phyloP scores from a whole-genome alignment of 53 echinoderm and acorn worm genomes.

The Pentamera pediparva region DNA sequence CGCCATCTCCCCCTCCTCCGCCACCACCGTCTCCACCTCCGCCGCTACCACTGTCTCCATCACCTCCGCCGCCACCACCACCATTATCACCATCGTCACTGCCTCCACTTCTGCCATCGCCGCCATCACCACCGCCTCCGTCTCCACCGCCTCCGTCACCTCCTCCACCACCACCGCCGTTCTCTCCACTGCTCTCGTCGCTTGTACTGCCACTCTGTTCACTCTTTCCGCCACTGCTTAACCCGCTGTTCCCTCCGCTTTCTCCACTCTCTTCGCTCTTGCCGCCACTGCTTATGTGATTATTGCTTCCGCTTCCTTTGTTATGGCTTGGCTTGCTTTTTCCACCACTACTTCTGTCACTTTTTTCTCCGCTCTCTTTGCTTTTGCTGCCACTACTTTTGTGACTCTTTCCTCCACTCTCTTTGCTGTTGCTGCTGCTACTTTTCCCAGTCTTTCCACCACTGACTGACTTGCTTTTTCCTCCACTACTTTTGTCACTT shows the following conservation, averaged over 20 bases:
- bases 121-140: not conserved
- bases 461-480: not conserved
- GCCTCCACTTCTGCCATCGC: not conserved
- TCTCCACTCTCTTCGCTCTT: not conserved
- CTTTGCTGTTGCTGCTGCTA: not conserved
- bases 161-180: not conserved
- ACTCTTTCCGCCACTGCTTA: not conserved
- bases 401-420: not conserved
- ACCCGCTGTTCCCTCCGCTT: not conserved
- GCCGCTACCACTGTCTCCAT: not conserved
- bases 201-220: not conserved
- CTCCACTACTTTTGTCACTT: not conserved
- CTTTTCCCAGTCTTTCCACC: not conserved
- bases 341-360: not conserved
- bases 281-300: not conserved
- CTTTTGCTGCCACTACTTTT: not conserved
- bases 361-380: not conserved
- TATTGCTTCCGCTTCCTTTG: not conserved
- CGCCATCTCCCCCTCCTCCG: not conserved
- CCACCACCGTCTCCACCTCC: slow-evolving; percentile 13
- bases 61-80: slow-evolving; percentile 17
- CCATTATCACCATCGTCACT: slow-evolving; percentile 4
- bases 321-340: not conserved
- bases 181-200: not conserved
- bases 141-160: not conserved